Base-by-base conservation (phyloP, 2,888 invertebrate genomes). In the Miltochrista miniata region DNA sequence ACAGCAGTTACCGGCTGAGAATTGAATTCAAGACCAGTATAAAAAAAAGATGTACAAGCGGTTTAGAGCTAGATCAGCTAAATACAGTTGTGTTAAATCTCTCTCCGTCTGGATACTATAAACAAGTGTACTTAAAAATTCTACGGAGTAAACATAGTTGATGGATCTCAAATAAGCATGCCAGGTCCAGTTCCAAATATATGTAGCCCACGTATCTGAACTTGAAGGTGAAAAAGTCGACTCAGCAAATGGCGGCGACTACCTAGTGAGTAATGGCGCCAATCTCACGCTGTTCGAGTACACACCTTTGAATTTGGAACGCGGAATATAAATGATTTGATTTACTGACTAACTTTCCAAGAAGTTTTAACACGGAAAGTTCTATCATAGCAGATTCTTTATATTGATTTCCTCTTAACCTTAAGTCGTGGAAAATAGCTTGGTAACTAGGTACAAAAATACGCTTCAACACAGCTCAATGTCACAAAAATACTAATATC, bases 211-310 rank as follows among this genome's bases (percentile, higher is more conserved):
- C 45, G 56, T n/a, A n/a, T n/a, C n/a, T 51, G 53, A 43, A 42
- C 45, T 49, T 30, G 30, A 51, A 54, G 54, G 56, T 67, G 56
- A 57, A 53, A 24, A 59, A 54, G 52, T 54, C 53, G 48, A 61
- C 45, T 56, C 60, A 59, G 61, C 53, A 51, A 45, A 52, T 38
- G 48, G 48, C 38, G 45, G 48, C 48, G 58, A 68, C 47, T 30
- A n/a, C n/a, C 30, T 61, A 55, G 65, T 77, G 73, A 78, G 73
- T 73, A 74, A 74, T 72, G 61, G 69, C 67, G 56, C 59, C 67
- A 74, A 73, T 70, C 61, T 61, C 61, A 60, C 62, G 59, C 57
- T 54, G 55, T 57, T 58, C 55, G 56, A 51, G 53, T 48, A 46
- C 56, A 51, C 47, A 58, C 56, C 59, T 75, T 79, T 69, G 70